Evolutionary conservation across 2,888 invertebrate genomes (phyloP).

Genomic region (Lysandra bellargus): DNA sequence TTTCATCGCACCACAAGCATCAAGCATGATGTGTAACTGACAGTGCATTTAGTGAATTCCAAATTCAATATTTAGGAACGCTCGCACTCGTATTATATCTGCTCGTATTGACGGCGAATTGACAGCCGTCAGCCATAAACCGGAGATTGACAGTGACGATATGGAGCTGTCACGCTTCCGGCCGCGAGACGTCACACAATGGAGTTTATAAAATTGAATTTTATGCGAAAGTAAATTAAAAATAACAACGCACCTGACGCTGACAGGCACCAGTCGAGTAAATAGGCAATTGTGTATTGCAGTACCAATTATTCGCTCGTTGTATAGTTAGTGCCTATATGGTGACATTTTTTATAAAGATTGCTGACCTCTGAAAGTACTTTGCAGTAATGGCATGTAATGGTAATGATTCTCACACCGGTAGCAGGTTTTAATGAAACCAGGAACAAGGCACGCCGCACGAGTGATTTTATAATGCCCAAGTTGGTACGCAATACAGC

Average conservation of each 20-base stretch:
- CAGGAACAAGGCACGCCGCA: too few relatives aligned
- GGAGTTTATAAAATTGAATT: slow-evolving; percentile 43
- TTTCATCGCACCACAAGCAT: not conserved
- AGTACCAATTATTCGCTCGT: not conserved
- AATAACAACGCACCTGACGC: slow-evolving; percentile 14
- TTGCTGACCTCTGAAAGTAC: not conserved
- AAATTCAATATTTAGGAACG: slow-evolving; percentile 40
- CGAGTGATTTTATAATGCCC: too few relatives aligned
- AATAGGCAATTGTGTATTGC: not conserved
- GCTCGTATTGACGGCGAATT: slow-evolving; percentile 56
- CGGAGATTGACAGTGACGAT: slow-evolving; percentile 69
- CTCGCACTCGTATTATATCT: slow-evolving; percentile 35
- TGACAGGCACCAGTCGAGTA: not conserved
- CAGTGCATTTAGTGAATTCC: slow-evolving; percentile 44
- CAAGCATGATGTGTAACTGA: slow-evolving; percentile 28
- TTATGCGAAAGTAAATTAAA: slow-evolving; percentile 19
- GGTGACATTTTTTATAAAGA: not conserved
- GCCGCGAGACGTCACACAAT: slow-evolving; percentile 44
- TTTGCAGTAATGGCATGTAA: too few relatives aligned
- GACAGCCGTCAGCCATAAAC: slow-evolving; percentile 62
- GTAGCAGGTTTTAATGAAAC: too few relatives aligned
- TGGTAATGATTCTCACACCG: too few relatives aligned
- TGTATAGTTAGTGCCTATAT: not conserved
- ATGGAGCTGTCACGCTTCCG: slow-evolving; percentile 53
- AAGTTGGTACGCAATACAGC: too few relatives aligned